Conservation (phyloP, 2,797 vertebrate species). For the Anolis apletophallus region DNA sequence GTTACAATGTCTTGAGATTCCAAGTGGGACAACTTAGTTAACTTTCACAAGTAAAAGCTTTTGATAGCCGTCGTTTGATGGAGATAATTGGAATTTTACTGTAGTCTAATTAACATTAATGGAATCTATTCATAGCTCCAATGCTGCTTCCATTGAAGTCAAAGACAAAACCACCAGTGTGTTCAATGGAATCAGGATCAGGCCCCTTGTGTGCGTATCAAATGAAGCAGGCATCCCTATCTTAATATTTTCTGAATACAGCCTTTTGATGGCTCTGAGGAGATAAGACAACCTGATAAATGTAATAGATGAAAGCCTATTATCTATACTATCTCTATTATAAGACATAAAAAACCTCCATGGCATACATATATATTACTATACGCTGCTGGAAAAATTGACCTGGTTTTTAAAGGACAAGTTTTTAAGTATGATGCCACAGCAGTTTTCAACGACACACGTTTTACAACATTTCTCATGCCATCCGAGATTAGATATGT, state of each 20-base stretch:
- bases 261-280: conserved; percentile 66
- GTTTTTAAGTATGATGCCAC: conserved; percentile 72
- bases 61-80: conserved; percentile 42
- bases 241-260: conserved; percentile 69
- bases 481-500: conserved; percentile 71
- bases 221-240: conserved; percentile 68
- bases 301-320: conserved; percentile 69
- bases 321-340: conserved; percentile 69
- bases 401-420: conserved; percentile 72
- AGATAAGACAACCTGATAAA: conserved; percentile 75
- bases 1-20: conserved; percentile 19
- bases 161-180: conserved; percentile 64
- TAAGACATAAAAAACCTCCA: conserved; percentile 62
- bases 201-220: conserved; percentile 62
- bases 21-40: conserved; percentile 35
- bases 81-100: conserved; percentile 51
- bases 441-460: conserved; percentile 71
- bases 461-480: conserved; percentile 71
- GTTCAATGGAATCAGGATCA: conserved; percentile 55
- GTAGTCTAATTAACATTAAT: conserved; percentile 44
- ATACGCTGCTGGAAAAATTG: conserved; percentile 70
- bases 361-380: conserved; percentile 58
- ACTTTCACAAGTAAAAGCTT: conserved; percentile 42
- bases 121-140: conserved; percentile 46
- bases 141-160: conserved; percentile 65